Evolutionary conservation across 2,113 vertebrate species (phyloP).

Genomic region (Cephalopholis sonnerati): DNA sequence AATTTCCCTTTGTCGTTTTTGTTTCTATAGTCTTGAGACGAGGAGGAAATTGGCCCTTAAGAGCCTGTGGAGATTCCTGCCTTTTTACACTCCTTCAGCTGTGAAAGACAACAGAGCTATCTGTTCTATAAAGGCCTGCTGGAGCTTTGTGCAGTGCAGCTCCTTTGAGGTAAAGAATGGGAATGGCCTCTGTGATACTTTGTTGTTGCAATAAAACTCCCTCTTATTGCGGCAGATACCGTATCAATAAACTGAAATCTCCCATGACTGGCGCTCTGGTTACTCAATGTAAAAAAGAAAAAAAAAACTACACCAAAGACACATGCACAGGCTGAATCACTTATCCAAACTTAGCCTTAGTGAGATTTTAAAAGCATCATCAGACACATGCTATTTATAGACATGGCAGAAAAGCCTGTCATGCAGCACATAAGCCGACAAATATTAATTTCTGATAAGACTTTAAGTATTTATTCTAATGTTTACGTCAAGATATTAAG

Average conservation of each 20-base stretch:
- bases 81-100: slow-evolving; percentile 72
- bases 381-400: slow-evolving; percentile 62
- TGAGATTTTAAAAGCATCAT: slow-evolving; percentile 30
- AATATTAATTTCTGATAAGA: neutral
- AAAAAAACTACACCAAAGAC: neutral
- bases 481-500: neutral
- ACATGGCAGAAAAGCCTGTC: slow-evolving; percentile 23
- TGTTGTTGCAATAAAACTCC: slow-evolving; percentile 74
- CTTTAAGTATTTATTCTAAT: neutral
- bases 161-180: slow-evolving; percentile 67
- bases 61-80: slow-evolving; percentile 75
- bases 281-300: neutral
- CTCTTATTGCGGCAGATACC: slow-evolving; percentile 56
- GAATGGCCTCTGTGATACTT: slow-evolving; percentile 51
- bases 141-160: slow-evolving; percentile 57
- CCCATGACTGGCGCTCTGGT: neutral
- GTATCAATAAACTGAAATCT: slow-evolving; percentile 48
- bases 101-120: slow-evolving; percentile 79
- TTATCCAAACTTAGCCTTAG: slow-evolving; percentile 8
- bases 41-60: slow-evolving; percentile 81
- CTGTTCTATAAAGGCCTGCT: slow-evolving; percentile 54
- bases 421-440: neutral
- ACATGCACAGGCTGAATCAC: slow-evolving; percentile 11
- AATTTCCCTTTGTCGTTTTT: slow-evolving; percentile 64
- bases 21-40: slow-evolving; percentile 65